Evolutionary conservation across 2,113 vertebrate genomes (phyloP).

Genomic region (Trichechus manatus): DNA sequence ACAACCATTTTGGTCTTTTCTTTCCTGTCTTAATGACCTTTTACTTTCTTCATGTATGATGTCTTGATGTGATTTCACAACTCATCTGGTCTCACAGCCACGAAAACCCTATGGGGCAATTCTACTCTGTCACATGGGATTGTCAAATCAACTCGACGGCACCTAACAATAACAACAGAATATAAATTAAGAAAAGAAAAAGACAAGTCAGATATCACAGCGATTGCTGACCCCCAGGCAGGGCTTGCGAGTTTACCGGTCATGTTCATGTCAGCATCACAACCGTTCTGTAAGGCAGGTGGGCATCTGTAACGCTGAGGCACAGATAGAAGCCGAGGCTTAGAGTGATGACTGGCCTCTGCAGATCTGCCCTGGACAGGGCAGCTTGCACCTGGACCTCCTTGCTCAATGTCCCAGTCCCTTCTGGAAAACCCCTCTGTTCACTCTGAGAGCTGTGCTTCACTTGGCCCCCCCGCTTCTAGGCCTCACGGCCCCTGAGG

Average conservation of each 20-base stretch:
- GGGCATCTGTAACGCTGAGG: not conserved
- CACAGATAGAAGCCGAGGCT: not conserved
- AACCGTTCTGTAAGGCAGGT: not conserved
- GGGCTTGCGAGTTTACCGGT: not conserved
- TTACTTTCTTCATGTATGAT: no score
- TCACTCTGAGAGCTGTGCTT: not conserved
- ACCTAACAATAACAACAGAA: not conserved
- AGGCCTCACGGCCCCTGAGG: not conserved
- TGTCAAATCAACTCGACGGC: not conserved
- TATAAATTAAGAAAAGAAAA: not conserved
- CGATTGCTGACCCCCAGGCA: not conserved
- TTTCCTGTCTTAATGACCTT: no score
- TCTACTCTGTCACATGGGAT: not conserved
- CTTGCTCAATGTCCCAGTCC: no score
- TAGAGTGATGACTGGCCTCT: no score
- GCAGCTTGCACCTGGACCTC: not conserved
- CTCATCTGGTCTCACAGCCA: no score
- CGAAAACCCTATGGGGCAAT: not conserved
- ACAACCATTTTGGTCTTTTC: no score
- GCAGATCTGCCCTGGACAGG: not conserved
- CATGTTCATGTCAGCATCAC: rapidly evolving
- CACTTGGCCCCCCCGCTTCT: not conserved
- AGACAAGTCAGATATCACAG: not conserved
- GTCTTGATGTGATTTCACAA: no score
- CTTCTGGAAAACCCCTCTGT: not conserved